These are phyloP conservation scores for Parthenolecanium corni DNA, from an alignment of 2,888 invertebrate species.

Conservation along the genomic window DNA sequence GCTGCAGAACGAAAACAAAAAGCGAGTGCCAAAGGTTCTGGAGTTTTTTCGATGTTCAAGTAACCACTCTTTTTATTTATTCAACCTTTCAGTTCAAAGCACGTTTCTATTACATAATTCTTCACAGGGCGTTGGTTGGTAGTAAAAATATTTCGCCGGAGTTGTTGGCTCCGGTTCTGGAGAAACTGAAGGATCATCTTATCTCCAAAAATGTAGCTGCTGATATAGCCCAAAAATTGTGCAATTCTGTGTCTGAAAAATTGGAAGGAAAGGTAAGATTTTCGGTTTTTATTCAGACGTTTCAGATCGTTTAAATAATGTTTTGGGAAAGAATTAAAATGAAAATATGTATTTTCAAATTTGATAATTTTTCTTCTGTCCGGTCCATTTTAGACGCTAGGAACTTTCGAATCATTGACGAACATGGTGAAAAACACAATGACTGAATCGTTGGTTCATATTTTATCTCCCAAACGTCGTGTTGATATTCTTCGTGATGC, in stretches of 20 bases:
- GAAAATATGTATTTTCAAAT: not conserved
- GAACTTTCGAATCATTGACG: slow-evolving; percentile 90
- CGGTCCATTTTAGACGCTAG: slow-evolving; percentile 51
- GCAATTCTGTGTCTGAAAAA: slow-evolving; percentile 80
- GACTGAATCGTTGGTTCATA: slow-evolving; percentile 81
- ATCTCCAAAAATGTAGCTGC: slow-evolving; percentile 95
- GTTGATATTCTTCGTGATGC: slow-evolving; percentile 95
- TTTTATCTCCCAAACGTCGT: slow-evolving; percentile 86
- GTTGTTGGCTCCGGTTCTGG: slow-evolving; percentile 74
- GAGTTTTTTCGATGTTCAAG: slow-evolving; percentile 77
- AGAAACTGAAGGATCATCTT: slow-evolving; percentile 88
- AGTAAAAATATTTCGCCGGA: slow-evolving; percentile 71
- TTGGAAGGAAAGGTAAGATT: slow-evolving; percentile 71
- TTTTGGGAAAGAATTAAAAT: too few relatives aligned
- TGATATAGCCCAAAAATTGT: slow-evolving; percentile 86
- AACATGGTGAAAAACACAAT: slow-evolving; percentile 75
- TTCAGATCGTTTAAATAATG: too few relatives aligned
- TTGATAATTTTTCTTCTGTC: not conserved
- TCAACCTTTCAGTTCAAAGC: slow-evolving; percentile 7
- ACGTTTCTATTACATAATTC: not conserved
- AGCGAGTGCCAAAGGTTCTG: slow-evolving; percentile 40
- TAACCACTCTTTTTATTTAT: slow-evolving; percentile 30
- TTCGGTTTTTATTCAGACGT: too few relatives aligned
- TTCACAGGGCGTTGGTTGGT: slow-evolving; percentile 59
- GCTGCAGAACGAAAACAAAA: slow-evolving; percentile 36